These are phyloP conservation scores for Beaufortia kweichowensis DNA, from an alignment of 2,113 vertebrate genomes.

Conservation along the genomic window DNA sequence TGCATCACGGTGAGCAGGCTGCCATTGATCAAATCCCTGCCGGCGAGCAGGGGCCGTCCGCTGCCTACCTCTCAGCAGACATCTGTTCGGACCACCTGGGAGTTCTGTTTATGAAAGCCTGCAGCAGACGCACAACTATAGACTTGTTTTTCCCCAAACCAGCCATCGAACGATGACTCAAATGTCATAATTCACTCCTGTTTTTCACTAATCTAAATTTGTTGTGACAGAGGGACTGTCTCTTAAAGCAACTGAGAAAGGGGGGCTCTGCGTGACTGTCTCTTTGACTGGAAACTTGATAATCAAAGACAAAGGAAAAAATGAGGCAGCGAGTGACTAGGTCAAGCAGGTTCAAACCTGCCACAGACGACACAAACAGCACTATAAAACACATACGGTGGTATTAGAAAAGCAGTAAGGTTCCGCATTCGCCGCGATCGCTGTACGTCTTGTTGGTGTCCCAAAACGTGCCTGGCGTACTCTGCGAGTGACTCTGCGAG, in stretches of 20 bases:
- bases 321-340: background rate
- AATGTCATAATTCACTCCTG: slow-evolving; percentile 26
- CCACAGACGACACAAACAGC: slow-evolving; percentile 57
- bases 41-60: slow-evolving; percentile 60
- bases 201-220: slow-evolving; percentile 27
- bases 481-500: slow-evolving; percentile 67
- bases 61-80: slow-evolving; percentile 48
- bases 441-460: slow-evolving; percentile 55
- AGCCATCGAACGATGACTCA: slow-evolving; percentile 1
- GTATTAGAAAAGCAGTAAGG: slow-evolving; percentile 44
- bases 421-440: slow-evolving; percentile 50
- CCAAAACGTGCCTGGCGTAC: slow-evolving; percentile 66
- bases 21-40: slow-evolving; percentile 46
- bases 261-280: slow-evolving; percentile 14
- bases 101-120: slow-evolving; percentile 79
- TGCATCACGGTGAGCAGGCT: slow-evolving; percentile 36
- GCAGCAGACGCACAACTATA: slow-evolving; percentile 52
- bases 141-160: slow-evolving; percentile 50
- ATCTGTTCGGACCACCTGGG: slow-evolving; percentile 78
- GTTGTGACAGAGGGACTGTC: slow-evolving; percentile 28
- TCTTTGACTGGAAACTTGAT: slow-evolving; percentile 18
- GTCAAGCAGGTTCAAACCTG: slow-evolving; percentile 37
- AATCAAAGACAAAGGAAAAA: slow-evolving; percentile 6
- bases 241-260: slow-evolving; percentile 56
- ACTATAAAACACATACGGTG: slow-evolving; percentile 40